phyloP scores from a whole-genome alignment of 2,888 invertebrate species.

The Acleris emargana region DNA sequence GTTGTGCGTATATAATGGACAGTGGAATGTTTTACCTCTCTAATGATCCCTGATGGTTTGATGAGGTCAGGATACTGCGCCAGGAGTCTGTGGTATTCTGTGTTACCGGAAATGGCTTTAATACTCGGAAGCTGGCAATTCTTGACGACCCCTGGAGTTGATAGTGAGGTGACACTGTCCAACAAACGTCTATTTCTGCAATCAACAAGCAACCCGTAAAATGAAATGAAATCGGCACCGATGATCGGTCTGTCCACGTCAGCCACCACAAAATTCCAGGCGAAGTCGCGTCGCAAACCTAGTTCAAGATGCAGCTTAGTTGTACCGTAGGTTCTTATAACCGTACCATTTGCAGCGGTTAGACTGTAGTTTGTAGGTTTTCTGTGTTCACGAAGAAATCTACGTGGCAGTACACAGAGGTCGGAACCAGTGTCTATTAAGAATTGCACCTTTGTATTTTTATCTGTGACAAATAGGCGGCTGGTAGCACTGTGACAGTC shows the following conservation, averaged over 20 bases:
- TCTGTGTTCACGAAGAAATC: conserved; percentile 15
- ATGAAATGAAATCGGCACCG: conserved; percentile 31
- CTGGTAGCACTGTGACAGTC: conserved; percentile 40
- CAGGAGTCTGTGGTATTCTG: conserved; percentile 4
- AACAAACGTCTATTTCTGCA: conserved; percentile 26
- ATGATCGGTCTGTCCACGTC: conserved; percentile 29
- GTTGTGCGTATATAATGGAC: conserved; percentile 42
- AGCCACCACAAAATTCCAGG: conserved; percentile 31
- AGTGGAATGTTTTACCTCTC: conserved; percentile 39
- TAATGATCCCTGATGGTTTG: conserved; percentile 19
- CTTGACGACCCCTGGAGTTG: conserved; percentile 2
- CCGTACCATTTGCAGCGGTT: conserved; percentile 28
- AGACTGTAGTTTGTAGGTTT: conserved; percentile 13
- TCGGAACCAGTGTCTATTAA: conserved; percentile 40
- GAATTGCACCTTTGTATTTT: conserved; percentile 40
- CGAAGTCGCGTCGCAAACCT: conserved; percentile 26
- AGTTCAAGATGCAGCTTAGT: conserved; percentile 15
- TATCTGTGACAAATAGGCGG: conserved; percentile 46
- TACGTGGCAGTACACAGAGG: conserved; percentile 37
- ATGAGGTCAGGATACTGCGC: conserved; percentile 8
- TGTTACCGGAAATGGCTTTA: conserved; percentile 10
- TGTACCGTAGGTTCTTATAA: conserved; percentile 30
- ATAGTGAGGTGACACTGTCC: conserved; percentile 24
- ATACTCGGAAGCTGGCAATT: neutral
- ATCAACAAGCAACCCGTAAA: conserved; percentile 34